Evolutionary conservation across 2,797 vertebrate genomes (phyloP).

Genomic region (Peromyscus nudipes): DNA sequence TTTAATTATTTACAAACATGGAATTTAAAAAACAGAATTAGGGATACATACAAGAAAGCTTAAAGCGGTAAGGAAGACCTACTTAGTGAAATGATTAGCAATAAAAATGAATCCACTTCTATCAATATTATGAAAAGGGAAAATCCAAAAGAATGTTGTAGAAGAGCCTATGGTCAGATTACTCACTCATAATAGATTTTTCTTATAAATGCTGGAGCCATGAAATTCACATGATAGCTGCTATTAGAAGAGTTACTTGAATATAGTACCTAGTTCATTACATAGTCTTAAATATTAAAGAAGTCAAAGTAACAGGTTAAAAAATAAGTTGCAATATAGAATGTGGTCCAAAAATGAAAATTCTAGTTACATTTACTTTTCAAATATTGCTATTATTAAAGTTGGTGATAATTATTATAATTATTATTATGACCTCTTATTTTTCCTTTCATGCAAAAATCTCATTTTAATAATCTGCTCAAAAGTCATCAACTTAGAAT

Average conservation of each 20-base stretch:
- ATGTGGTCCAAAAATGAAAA: neutral
- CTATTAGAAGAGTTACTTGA: neutral
- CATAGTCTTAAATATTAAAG: slow-evolving; percentile 2
- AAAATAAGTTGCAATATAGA: neutral
- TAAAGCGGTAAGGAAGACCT: neutral
- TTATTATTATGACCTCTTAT: slow-evolving; percentile 26
- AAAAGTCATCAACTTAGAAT: neutral
- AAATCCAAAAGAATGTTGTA: neutral
- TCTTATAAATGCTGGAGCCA: neutral
- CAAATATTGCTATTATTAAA: slow-evolving; percentile 38
- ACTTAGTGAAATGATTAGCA: neutral
- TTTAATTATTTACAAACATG: neutral
- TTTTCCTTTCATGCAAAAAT: slow-evolving; percentile 13
- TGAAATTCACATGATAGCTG: neutral
- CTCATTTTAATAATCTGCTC: slow-evolving; percentile 6
- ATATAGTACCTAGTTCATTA: neutral
- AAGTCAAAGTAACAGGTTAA: neutral
- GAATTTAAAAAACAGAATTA: neutral
- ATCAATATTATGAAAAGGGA: neutral
- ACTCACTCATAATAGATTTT: neutral
- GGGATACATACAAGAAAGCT: neutral
- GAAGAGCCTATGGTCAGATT: neutral
- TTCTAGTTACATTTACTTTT: neutral
- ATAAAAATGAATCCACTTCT: neutral
- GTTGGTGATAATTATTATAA: neutral